Conservation (phyloP, 2,888 invertebrate species). For the Atherix ibis region DNA sequence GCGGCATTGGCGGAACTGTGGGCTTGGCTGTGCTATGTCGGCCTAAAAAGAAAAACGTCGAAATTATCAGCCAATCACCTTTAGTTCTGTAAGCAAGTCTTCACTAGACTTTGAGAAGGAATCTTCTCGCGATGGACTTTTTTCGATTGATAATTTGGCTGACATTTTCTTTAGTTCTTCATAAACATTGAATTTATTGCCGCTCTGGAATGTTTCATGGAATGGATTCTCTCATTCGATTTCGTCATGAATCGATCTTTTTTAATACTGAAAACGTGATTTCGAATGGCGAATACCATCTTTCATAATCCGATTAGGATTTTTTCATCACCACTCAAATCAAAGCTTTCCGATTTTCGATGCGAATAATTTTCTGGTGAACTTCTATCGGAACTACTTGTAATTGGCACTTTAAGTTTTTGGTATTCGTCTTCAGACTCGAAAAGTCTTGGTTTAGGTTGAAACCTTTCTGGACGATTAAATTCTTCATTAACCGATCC, state of each 20-base stretch:
- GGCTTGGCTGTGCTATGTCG: too few species aligned
- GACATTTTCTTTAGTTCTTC: constrained; percentile 24
- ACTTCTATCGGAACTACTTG: constrained; percentile 21
- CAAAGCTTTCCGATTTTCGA: constrained; percentile 32
- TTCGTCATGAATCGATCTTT: too few species aligned
- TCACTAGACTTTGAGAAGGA: constrained; percentile 23
- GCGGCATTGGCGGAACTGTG: constrained; percentile 20
- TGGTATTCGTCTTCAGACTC: constrained; percentile 21
- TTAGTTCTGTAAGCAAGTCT: constrained; percentile 15
- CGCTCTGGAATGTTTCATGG: constrained; percentile 22
- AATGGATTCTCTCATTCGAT: constrained; percentile 32
- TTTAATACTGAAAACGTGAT: too few species aligned
- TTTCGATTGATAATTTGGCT: constrained; percentile 15
- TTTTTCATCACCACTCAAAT: constrained; percentile 30
- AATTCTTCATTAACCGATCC: too few species aligned
- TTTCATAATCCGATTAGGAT: too few species aligned
- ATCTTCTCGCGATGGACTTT: constrained; percentile 9
- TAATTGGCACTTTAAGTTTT: constrained; percentile 11
- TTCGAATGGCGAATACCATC: too few species aligned
- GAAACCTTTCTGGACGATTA: too few species aligned
- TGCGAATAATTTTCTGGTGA: constrained; percentile 20
- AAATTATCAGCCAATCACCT: too few species aligned
- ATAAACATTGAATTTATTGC: constrained; percentile 21
- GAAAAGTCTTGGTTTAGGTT: too few species aligned
- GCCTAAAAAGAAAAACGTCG: too few species aligned